Base-by-base conservation (phyloP, 2,113 vertebrate species). In the Guaruba guarouba region DNA sequence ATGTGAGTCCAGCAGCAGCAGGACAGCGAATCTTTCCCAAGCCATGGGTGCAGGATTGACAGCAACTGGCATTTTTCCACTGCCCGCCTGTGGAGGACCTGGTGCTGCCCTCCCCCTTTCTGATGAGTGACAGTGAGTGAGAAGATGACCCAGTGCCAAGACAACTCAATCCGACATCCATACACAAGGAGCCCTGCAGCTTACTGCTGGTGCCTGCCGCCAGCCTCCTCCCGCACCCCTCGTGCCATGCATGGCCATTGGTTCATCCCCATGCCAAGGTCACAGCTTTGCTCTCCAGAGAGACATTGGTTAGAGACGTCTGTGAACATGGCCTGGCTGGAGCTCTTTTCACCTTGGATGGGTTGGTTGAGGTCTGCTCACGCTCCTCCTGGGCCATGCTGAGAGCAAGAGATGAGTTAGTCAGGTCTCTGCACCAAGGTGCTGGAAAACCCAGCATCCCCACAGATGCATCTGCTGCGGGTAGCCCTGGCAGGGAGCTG, bases 171-270 rank as follows among this genome's bases (percentile, higher is more conserved):
- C 20, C 1, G 0, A 22, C 4, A 2, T 62, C 51, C 11, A 20
- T 11, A 4, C 41, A 82, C 20, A 2, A 3, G 2, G 76, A 93
- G 82, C 29, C 69, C 46, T 83, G 27, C 2, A 5, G 88, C 55
- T 83, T 15, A 1, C 11, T 4, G 12, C 33, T 2, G 14, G 37
- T 5, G 9, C 49, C 78, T 2, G 0, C 49, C 0, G 0, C 17
- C 10, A 18, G 35, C 35, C 59, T 55, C 11, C 43, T 61, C 62
- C 13, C 1, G 1, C 1, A 7, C 35, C 51, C 7, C 49, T 74
- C 3, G 0, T 1, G 1, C n/a, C 1, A 6, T 19, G 17, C 1
- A 0, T 28, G 76, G 51, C 43, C 5, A 2, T 59, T 5, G 3
- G 44, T 51, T 78, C 4, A 0, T 69, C 39, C 73, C 48, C 11